Evolutionary conservation across 2,797 vertebrate species (phyloP).

Genomic region (Streptopelia turtur): DNA sequence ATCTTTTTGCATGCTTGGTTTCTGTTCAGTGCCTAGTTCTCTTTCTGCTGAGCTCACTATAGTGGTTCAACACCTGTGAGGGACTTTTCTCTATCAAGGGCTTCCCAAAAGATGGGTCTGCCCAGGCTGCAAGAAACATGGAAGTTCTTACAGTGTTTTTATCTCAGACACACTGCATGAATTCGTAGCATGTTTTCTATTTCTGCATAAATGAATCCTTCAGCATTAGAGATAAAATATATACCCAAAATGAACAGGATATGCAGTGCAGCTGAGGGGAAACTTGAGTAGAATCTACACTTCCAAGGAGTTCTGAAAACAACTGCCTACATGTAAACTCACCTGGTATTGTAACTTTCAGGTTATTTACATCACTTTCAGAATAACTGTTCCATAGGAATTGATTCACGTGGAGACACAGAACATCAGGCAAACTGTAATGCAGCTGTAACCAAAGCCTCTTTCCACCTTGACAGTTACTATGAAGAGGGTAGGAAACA

Average conservation of each 20-base stretch:
- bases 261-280: background rate
- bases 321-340: background rate
- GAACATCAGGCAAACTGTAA: background rate
- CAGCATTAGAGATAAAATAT: background rate
- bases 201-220: background rate
- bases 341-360: background rate
- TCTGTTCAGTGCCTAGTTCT: background rate
- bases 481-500: background rate
- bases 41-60: background rate
- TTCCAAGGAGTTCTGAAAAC: background rate
- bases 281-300: background rate
- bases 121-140: background rate
- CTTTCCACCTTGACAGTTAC: fast-evolving
- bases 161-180: background rate
- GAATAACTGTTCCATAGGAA: background rate
- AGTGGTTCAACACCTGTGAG: background rate
- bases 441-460: background rate
- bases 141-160: background rate
- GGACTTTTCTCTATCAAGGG: background rate
- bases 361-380: background rate
- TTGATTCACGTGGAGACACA: background rate
- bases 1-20: background rate
- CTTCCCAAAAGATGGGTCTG: background rate
- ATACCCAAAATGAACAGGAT: background rate
- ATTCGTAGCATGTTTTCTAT: background rate